These are phyloP conservation scores for roundworm (Caenorhabditis elegans) DNA, from an alignment of 1,140 invertebrate genomes.

Conservation along the genomic window DNA sequence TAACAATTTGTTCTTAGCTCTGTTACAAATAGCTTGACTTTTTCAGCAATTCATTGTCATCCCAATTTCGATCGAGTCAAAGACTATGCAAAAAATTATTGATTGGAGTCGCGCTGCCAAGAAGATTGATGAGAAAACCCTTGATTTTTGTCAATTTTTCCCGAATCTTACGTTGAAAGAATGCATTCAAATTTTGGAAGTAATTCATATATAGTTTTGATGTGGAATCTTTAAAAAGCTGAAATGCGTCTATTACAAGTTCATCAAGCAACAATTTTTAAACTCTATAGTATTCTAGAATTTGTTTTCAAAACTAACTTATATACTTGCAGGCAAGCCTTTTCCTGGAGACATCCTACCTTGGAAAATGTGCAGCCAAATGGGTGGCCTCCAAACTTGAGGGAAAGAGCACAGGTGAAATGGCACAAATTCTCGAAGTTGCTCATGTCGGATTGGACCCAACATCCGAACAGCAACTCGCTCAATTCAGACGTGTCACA, in stretches of 20 bases:
- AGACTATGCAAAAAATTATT: not conserved
- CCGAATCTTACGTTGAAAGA: not conserved
- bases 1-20: not conserved
- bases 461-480: not conserved
- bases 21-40: too few relatives aligned
- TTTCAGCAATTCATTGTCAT: not conserved
- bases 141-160: not conserved
- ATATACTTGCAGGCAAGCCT: slow-evolving; percentile 1
- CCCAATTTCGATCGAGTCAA: not conserved
- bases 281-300: too few relatives aligned
- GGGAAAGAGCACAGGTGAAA: not conserved
- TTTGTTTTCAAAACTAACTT: too few relatives aligned
- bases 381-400: not conserved
- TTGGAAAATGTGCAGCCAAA: not conserved
- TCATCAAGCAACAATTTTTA: too few relatives aligned
- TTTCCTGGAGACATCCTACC: not conserved
- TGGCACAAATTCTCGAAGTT: not conserved
- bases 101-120: slow-evolving; percentile 6
- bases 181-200: not conserved
- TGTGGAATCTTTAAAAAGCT: too few relatives aligned
- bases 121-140: not conserved
- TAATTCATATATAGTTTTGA: not conserved
- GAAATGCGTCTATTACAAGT: too few relatives aligned
- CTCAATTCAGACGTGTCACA: not conserved
- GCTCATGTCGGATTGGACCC: not conserved